These are phyloP conservation scores for Spea multiplicata DNA, from an alignment of 2,113 vertebrate species.

Conservation along the genomic window DNA sequence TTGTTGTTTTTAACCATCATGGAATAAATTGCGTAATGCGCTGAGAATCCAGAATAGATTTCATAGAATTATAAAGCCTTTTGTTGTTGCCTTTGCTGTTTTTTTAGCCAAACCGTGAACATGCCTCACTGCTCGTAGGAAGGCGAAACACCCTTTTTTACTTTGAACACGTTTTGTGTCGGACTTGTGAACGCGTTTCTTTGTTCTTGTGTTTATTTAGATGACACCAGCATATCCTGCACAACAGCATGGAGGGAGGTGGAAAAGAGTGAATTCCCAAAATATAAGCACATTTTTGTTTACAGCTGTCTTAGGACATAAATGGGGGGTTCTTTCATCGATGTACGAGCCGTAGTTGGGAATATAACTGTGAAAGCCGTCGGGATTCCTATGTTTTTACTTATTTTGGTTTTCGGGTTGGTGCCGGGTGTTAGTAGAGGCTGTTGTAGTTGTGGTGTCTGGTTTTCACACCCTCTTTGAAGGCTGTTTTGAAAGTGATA, in stretches of 20 bases:
- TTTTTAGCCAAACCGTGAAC: conserved; percentile 8
- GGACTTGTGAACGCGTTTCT: background rate
- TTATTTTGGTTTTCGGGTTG: no score
- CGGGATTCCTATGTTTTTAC: no score
- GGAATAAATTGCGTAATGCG: conserved; percentile 13
- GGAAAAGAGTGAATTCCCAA: background rate
- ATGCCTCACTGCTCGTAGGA: conserved; percentile 23
- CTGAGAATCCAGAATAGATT: background rate
- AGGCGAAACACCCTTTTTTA: background rate
- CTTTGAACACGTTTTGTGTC: conserved; percentile 4
- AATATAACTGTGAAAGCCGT: no score
- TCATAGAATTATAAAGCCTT: conserved; percentile 13
- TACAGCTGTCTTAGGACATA: no score
- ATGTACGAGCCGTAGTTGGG: no score
- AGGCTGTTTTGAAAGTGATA: no score
- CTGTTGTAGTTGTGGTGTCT: no score
- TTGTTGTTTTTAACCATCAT: background rate
- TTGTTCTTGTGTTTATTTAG: conserved; percentile 14
- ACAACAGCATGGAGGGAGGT: background rate
- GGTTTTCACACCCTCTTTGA: no score
- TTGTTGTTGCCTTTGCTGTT: background rate
- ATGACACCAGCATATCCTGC: background rate
- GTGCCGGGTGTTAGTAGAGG: no score
- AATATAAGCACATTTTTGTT: background rate
- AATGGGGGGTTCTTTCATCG: no score